These are phyloP conservation scores for Belonocnema kinseyi DNA, from an alignment of 1,140 invertebrate genomes.

Conservation along the genomic window DNA sequence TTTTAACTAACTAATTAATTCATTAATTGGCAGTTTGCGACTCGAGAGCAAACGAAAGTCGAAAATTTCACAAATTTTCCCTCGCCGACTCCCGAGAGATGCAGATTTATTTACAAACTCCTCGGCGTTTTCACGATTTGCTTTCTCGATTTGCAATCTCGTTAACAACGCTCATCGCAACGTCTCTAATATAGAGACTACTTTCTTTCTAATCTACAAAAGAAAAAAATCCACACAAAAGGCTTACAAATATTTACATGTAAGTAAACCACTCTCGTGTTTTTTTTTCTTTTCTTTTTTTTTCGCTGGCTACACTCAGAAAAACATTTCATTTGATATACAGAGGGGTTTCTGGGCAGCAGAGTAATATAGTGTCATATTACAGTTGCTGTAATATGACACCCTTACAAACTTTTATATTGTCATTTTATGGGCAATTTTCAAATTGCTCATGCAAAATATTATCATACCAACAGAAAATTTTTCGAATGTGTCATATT, in stretches of 20 bases:
- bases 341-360: no score
- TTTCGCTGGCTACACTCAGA: background rate
- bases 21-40: constrained; percentile 26
- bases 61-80: background rate
- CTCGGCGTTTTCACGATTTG: background rate
- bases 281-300: background rate
- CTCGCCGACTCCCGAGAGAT: background rate
- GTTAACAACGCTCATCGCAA: constrained; percentile 31
- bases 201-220: constrained; percentile 28
- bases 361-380: no score
- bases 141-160: background rate
- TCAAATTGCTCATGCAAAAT: no score
- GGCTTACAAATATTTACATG: constrained; percentile 34
- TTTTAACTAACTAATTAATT: constrained; percentile 24
- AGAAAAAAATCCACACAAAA: constrained; percentile 33
- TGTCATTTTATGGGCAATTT: no score
- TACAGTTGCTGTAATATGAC: no score
- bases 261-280: constrained; percentile 7
- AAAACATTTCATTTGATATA: no score
- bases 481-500: no score
- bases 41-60: background rate
- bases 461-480: no score
- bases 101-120: constrained; percentile 9
- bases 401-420: no score
- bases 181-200: constrained; percentile 62